Base-by-base conservation (phyloP, 2,888 invertebrate species). In the Tenthredo livida region DNA sequence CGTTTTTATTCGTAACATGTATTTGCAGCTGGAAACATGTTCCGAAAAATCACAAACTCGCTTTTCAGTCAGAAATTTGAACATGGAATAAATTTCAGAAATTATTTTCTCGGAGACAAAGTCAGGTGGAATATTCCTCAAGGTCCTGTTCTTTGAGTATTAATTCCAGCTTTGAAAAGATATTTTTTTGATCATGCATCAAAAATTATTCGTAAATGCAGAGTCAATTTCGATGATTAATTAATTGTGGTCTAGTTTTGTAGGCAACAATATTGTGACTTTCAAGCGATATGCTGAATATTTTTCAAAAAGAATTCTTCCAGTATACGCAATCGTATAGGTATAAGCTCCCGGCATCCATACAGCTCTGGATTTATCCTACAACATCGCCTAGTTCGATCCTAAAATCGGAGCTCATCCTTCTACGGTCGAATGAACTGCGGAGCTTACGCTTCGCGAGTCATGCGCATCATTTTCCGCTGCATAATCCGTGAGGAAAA, bases 401-500 rank as follows among this genome's bases (percentile, higher is more conserved):
- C 5, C 33, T 29, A 33, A 33, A 67, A 67, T 67, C 67, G 33
- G 67, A 33, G 33, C 29, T 67, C 33, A 67, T 67, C 67, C 33
- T 67, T 67, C 33, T 10, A 33, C 12, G 67, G 67, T 33, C 67
- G 67, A 67, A 67, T 67, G 67, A 67, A 67, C 67, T 12, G 67
- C 15, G 29, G 33, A 43, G 72, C 72, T 73, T 43, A 43, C 37
- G 40, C 40, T 73, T 73, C 17, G 40, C 21, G 43, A 73, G 72
- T 73, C 9, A 10, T 73, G 15, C 72, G 72, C 43, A 43, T 73
- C 72, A 73, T 73, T 73, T 73, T 21, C 72, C 43, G 43, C 21
- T 40, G 72, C 72, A 73, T 73, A 73, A 73, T 40, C 72, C 72
- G 40, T 21, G 37, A 61, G 80, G 37, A 37, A 21, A 78, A 61